phyloP scores from a whole-genome alignment of 2,113 vertebrate species.

The Gnathonemus longibarbis region DNA sequence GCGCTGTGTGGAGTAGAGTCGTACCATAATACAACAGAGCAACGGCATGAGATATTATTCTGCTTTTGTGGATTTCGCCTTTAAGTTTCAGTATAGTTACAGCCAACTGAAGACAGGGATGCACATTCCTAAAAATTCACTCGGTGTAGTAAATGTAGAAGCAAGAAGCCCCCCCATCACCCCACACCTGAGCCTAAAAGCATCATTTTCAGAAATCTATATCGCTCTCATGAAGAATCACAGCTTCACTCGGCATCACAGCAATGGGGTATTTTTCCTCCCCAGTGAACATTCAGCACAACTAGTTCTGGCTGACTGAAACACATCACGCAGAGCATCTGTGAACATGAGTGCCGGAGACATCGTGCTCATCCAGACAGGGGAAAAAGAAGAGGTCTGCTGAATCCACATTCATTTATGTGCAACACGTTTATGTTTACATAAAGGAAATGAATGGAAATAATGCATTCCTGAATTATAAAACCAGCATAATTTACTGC shows the following conservation, averaged over 20 bases:
- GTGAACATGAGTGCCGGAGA: neutral
- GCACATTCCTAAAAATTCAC: neutral
- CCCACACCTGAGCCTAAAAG: neutral
- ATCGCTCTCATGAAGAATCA: neutral
- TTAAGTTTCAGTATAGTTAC: neutral
- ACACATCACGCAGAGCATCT: neutral
- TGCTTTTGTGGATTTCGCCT: neutral
- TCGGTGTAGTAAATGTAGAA: neutral
- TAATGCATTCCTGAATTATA: neutral
- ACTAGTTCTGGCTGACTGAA: neutral
- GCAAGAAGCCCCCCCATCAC: too few relatives aligned
- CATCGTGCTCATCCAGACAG: neutral
- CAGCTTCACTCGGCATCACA: neutral
- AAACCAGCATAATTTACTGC: neutral
- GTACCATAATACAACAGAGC: neutral
- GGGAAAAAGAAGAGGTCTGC: neutral
- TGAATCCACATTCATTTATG: neutral
- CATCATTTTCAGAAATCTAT: constrained; percentile 5
- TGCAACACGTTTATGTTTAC: neutral
- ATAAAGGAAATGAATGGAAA: neutral
- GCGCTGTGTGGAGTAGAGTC: neutral
- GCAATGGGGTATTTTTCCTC: neutral
- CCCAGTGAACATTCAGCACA: neutral
- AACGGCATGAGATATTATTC: neutral
- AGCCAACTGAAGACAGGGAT: neutral